A percentile compares a stretch with the other conserved stretches of the same genome.
Conservation (phyloP, 92 coral and sea anemone genomes). For the Phenganax marumi region DNA sequence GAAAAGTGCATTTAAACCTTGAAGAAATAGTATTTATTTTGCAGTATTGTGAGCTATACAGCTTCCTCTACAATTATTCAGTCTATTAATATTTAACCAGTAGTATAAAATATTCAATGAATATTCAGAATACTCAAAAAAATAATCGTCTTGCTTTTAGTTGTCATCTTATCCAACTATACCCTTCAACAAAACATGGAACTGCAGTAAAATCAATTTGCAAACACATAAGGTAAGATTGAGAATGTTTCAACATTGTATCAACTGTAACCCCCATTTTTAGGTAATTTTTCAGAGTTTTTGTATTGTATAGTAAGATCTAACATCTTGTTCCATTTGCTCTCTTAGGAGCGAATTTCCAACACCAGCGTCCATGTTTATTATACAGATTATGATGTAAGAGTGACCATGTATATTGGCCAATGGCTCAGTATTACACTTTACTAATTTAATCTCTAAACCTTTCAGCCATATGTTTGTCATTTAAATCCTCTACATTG, state of each 20-base stretch:
- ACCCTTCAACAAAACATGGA: conserved; percentile 36
- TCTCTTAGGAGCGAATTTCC: not conserved
- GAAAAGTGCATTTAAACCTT: too few species aligned
- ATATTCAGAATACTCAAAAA: not conserved
- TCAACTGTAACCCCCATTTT: not conserved
- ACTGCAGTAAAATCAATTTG: conserved; percentile 36
- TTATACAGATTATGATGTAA: conserved; percentile 43
- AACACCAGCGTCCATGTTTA: conserved; percentile 37
- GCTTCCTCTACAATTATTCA: not conserved
- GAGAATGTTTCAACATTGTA: not conserved
- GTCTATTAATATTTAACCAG: conserved; percentile 5
- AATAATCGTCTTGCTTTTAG: not conserved
- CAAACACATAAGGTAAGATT: conserved; percentile 17
- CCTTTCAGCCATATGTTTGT: conserved; percentile 66
- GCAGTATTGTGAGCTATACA: too few species aligned
- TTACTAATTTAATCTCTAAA: not conserved
- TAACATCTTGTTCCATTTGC: not conserved
- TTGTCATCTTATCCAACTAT: conserved; percentile 18
- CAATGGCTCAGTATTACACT: not conserved
- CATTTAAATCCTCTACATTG: conserved; percentile 72
- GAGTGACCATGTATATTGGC: not conserved
- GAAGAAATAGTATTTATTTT: too few species aligned
- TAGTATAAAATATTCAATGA: not conserved
- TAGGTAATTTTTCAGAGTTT: not conserved
- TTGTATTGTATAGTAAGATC: not conserved